These are phyloP conservation scores for Poeciliopsis occidentalis DNA, from an alignment of 2,113 vertebrate genomes.

Conservation along the genomic window DNA sequence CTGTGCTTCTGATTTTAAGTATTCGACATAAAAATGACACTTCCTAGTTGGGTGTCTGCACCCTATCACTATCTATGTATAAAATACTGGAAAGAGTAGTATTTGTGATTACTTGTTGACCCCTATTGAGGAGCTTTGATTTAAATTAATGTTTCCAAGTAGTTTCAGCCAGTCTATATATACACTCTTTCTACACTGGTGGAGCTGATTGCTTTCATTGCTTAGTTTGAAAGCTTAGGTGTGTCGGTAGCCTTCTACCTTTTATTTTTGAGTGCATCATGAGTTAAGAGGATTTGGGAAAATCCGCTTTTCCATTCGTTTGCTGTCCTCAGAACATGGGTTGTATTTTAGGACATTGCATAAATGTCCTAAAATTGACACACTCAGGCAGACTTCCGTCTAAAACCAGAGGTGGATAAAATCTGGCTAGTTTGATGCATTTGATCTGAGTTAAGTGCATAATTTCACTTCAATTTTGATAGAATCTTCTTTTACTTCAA, in stretches of 20 bases:
- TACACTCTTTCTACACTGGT: neutral
- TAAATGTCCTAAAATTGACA: neutral
- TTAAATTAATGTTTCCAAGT: neutral
- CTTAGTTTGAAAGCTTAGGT: neutral
- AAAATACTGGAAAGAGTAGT: neutral
- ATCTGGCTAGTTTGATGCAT: neutral
- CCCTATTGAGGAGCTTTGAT: neutral
- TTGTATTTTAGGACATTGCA: neutral
- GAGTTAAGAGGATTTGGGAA: slow-evolving; percentile 59
- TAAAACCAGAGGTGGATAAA: neutral
- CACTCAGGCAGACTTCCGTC: neutral
- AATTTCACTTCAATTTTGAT: neutral
- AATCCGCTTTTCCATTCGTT: slow-evolving; percentile 55
- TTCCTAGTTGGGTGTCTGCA: neutral
- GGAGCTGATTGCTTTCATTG: neutral
- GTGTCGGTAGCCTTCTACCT: neutral
- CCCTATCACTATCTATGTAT: neutral
- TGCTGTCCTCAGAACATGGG: neutral
- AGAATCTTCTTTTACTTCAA: neutral
- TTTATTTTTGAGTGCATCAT: slow-evolving; percentile 19
- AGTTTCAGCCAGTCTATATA: neutral
- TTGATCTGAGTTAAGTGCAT: neutral
- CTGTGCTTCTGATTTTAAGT: neutral
- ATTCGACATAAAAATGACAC: neutral
- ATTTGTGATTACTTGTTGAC: neutral